Evolutionary conservation across 2,888 invertebrate genomes (phyloP), one percentile per base, ranked within the genome.

Genomic region (Drosophila atripex): DNA sequence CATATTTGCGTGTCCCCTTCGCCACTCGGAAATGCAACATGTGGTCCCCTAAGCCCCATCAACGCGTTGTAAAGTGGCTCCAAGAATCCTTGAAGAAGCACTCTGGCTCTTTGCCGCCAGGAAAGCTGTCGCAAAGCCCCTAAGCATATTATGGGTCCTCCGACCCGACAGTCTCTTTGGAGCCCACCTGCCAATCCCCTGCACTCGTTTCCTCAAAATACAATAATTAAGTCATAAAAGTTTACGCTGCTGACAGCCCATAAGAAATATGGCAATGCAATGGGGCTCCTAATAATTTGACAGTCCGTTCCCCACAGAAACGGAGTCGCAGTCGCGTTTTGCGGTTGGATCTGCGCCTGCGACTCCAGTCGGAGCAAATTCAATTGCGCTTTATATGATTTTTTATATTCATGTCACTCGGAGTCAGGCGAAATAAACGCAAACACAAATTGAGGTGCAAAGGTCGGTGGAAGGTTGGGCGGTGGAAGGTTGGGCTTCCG

Each of bases 371-470:
- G 73, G 80, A 87, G 88, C 86, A 86, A 87, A 88, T 86, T 86
- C 85, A 86, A 88, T 86, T 86, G 85, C 88, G 88, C 86, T 88
- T 87, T 88, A 84, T 85, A 88, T 80, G 80, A 77, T 82, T 83
- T 80, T 75, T 74, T 71, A 70, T 77, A 78, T 80, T 87, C 78
- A 72, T 82, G 88, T 87, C 83, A 86, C 70, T 74, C 71, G 51
- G 66, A 76, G 77, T 75, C 66, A 70, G 63, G 47, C 51, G 54
- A 65, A 59, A 54, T 52, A 60, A 49, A 60, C 52, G 58, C 54
- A 56, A 30, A 55, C 38, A 55, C 56, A 64, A 45, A 65, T 51
- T 56, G 50, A 74, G 55, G 52, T 66, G 66, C 52, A 63, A 63
- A 57, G 52, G 54, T 53, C 43, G 38, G 49, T 35, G 1, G 46